Base-by-base conservation (phyloP, 2,113 vertebrate genomes). In the Acanthochromis polyacanthus region DNA sequence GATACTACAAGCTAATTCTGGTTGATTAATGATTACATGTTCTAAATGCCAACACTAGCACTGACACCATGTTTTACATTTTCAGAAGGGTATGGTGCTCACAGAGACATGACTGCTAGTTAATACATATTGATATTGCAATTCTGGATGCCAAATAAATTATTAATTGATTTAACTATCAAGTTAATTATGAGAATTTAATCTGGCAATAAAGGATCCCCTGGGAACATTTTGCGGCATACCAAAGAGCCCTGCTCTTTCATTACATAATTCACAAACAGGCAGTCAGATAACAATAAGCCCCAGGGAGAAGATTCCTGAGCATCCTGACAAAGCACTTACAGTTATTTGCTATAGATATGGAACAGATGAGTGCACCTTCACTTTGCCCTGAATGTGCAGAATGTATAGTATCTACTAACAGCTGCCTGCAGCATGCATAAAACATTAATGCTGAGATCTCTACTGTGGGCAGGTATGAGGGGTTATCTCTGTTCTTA, bases 211-310 rank as follows among this genome's bases (percentile, higher is more conserved):
- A 60, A 75, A 85, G 1, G 43, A 52, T 38, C 50, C 72, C 80
- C 73, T 32, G n/a, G 71, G 81, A 75, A 65, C 72, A 17, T 23
- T 30, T 78, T 17, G 23, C 77, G 65, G 50, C 60, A 15, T 51
- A 63, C 28, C 50, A 64, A 75, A 84, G 43, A 81, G 73, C 25
- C 15, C 43, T 10, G 40, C 67, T 55, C 25, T 75, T 53, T 60
- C 19, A 83, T 86, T 78, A 75, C 22, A 71, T 45, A 56, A 68
- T 50, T 88, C 58, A 83, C 85, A 78, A 88, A 73, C 53, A 61
- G 56, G 20, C 40, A 69, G 25, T 81, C 60, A 53, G 48, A 79
- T 73, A 78, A 81, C 53, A 79, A 71, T 40, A 67, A 59, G 38
- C 80, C 25, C 68, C 22, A 30, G 76, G 77, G 58, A 78, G 16